Base-by-base conservation (phyloP, 2,888 invertebrate genomes). In the Ditula angustiorana region DNA sequence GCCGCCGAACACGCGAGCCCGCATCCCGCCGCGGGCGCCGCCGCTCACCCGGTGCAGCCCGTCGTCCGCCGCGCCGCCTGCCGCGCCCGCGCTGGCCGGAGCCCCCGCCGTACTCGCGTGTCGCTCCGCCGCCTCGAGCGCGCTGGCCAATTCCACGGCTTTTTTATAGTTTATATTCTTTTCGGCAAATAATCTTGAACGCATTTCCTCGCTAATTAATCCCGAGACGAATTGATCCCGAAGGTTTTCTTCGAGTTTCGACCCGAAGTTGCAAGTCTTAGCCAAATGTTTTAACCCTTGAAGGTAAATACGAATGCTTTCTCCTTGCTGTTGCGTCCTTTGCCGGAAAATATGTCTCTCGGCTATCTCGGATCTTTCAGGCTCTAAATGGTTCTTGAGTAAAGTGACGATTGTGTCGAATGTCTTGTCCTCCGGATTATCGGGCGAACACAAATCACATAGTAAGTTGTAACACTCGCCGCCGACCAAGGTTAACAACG, bases 21-120 rank as follows among this genome's bases (percentile, higher is more conserved):
- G 46, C 33, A 13, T n/a, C n/a, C n/a, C 44, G 26, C 53, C 28
- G 47, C 24, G 47, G 55, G 49, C 60, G 65, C 37, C 41, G 26
- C 49, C 30, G 19, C 63, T 57, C 30, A 30, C 57, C 50, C 57
- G 41, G 41, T 19, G 41, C 24, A 49, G 33, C 46, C 52, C 33
- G 33, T 46, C 33, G 33, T 46, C 21, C 11, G 41, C 33, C 52
- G 30, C 52, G 5, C n/a, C 28, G n/a, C 11, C n/a, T n/a, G 7
- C 49, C 26, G 16, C 61, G 23, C 33, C 57, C 16, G 7, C 49
- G 19, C 11, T 56, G 23, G 30, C 57, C 16, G 50, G 19, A 21
- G 26, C 33, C 5, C 33, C 37, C 37, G 37, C 37, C 37, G 37
- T 16, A 16, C 37, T 37, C 33, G 33, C 33, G 11, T 33, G 33